Base-by-base conservation (phyloP, 2,888 invertebrate genomes). In the Lissonota sp. region DNA sequence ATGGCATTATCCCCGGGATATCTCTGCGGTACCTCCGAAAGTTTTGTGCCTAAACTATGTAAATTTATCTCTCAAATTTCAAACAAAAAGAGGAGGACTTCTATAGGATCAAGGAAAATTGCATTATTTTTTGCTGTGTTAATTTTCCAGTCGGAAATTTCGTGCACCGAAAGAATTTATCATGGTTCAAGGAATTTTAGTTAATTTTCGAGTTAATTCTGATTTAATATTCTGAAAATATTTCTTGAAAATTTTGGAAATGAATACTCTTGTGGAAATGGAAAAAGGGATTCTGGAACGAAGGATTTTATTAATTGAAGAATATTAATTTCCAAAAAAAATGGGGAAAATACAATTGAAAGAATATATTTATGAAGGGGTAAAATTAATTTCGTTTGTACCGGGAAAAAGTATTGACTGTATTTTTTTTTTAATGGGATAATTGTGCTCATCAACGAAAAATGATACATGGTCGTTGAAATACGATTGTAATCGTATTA, bases 401-500 rank as follows among this genome's bases (percentile, higher is more conserved):
- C 26, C 26, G 26, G 26, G n/a, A n/a, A 26, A 26, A 26, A 2
- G 26, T 26, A 26, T 26, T 26, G 1, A 2, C 3, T 26, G 26
- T 26, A 26, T 26, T 26, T 26, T 26, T 26, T 26, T 26, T 26
- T 26, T 26, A 26, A 26, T 2, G 26, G 26, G 1, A 26, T 26
- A 26, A 26, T 26, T 26, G 26, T 1, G 26, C 26, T 26, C 26
- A 26, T 26, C 26, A 26, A 26, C 26, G 26, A 26, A 26, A 26
- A 26, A 26, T 26, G 26, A 26, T 26, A 26, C 26, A 26, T 26
- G 26, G 26, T 26, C 26, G 26, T 26, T 26, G 26, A 26, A 26
- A 26, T 37, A 46, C 7, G 39, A 57, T 37, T 39, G 39, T 37
- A 57, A 49, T 55, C 14, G 55, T 8, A 53, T 66, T 66, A 57